Percentiles rank a stretch among this genome's conserved stretches.
Evolutionary conservation across 2,888 invertebrate species (phyloP).

Genomic region (Branchinecta sandiegonensis): DNA sequence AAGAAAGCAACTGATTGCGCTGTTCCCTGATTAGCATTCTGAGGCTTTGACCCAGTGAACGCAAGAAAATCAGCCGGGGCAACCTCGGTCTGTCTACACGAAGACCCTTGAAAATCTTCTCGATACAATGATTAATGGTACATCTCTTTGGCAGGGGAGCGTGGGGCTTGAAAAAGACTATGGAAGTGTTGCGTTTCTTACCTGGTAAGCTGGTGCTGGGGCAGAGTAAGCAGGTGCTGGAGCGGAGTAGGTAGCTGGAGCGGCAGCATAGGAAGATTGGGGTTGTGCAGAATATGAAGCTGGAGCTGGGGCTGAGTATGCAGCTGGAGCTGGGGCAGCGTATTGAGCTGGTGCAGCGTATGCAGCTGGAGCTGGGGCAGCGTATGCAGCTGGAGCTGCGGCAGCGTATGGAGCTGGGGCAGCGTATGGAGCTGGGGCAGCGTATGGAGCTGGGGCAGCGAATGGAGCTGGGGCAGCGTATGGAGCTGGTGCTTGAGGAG

Average conservation of each 20-base stretch:
- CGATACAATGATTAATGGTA: too few relatives aligned
- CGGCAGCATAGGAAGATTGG: background rate
- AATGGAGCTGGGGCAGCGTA: background rate
- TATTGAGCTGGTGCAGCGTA: background rate
- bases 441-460: background rate
- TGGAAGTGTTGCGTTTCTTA: too few relatives aligned
- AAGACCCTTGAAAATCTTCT: too few relatives aligned
- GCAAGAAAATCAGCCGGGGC: too few relatives aligned
- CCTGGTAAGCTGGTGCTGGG: background rate
- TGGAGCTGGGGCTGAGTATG: slow-evolving; percentile 8
- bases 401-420: slow-evolving; percentile 1
- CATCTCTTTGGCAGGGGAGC: too few relatives aligned
- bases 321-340: background rate
- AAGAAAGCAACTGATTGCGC: too few relatives aligned
- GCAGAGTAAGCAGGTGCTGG: slow-evolving; percentile 3
- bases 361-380: background rate
- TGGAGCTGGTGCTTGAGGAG: background rate
- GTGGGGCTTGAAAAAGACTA: too few relatives aligned
- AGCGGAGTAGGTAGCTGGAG: slow-evolving; percentile 4
- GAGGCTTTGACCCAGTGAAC: too few relatives aligned
- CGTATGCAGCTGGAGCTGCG: background rate
- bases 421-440: background rate
- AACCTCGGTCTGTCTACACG: too few relatives aligned
- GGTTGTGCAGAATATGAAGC: background rate
- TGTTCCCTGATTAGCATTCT: too few relatives aligned